A percentile compares a stretch with the other conserved stretches of the same genome.
Conservation (phyloP, 2,888 invertebrate species). For the Eristalis arbustorum region DNA sequence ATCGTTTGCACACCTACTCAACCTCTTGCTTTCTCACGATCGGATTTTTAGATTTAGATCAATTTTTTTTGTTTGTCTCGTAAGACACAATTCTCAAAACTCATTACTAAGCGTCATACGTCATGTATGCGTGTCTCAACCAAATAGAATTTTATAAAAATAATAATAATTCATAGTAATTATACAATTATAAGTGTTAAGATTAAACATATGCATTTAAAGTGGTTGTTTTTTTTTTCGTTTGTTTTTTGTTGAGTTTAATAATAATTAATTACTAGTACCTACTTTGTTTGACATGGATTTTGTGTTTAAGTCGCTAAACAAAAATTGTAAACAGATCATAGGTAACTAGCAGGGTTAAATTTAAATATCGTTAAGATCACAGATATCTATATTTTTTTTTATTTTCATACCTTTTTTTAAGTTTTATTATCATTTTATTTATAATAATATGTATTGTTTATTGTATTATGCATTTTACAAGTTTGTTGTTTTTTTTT, state of each 20-base stretch:
- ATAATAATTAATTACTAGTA: constrained; percentile 49
- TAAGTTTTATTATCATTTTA: constrained; percentile 58
- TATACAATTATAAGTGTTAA: constrained; percentile 52
- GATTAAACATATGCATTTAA: constrained; percentile 41
- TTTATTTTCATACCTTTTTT: constrained; percentile 67
- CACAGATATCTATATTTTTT: constrained; percentile 80
- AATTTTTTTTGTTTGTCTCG: background rate
- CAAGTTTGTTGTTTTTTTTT: constrained; percentile 31
- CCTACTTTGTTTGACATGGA: constrained; percentile 44
- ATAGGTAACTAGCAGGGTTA: constrained; percentile 69
- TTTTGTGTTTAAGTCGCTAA: constrained; percentile 43
- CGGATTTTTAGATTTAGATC: no score
- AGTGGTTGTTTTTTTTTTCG: background rate
- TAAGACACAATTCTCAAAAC: constrained; percentile 7
- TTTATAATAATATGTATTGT: constrained; percentile 58
- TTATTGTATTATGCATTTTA: constrained; percentile 61
- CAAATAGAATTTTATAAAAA: constrained; percentile 32
- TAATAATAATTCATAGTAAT: constrained; percentile 22
- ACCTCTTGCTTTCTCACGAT: constrained; percentile 9
- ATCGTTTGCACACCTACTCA: constrained; percentile 23
- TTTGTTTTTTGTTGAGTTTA: constrained; percentile 1
- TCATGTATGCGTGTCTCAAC: constrained; percentile 41
- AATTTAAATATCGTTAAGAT: constrained; percentile 80
- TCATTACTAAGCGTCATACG: constrained; percentile 12
- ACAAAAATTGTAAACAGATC: constrained; percentile 48